Conservation (phyloP, 1,140 invertebrate genomes). For the Belonocnema kinseyi region DNA sequence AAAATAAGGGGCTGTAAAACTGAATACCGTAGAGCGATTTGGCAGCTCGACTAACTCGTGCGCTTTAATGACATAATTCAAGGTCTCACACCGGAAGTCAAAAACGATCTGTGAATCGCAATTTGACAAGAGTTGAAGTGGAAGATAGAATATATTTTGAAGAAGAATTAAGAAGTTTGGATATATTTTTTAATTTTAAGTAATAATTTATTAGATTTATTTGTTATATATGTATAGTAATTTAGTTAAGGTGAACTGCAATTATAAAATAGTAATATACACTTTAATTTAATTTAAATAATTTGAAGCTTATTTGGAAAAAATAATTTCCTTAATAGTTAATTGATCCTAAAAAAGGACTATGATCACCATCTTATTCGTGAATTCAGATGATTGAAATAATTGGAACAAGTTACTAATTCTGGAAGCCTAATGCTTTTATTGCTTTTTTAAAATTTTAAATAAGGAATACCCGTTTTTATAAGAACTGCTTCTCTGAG, state of each 20-base stretch:
- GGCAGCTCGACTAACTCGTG: background rate
- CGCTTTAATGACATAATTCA: constrained; percentile 17
- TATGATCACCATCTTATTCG: no score
- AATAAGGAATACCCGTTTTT: background rate
- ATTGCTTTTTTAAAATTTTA: no score
- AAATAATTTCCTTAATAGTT: no score
- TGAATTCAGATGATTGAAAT: no score
- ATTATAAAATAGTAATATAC: no score
- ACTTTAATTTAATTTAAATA: no score
- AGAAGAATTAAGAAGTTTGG: background rate
- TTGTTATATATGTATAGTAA: no score
- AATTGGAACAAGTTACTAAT: no score
- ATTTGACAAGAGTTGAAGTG: constrained; percentile 30
- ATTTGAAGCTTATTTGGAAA: no score
- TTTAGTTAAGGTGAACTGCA: no score
- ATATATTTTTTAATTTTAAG: background rate
- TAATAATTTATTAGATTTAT: background rate
- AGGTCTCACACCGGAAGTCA: background rate
- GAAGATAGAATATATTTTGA: background rate
- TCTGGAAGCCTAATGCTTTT: no score
- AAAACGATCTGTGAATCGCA: background rate
- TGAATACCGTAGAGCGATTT: background rate
- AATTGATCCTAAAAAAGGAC: no score
- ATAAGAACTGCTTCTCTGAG: background rate
- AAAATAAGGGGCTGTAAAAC: background rate